Evolutionary conservation across 37 sponge, comb jelly and placozoan species (phyloP), one percentile per base, ranked within the genome.

Genomic region (Bolinopsis microptera): DNA sequence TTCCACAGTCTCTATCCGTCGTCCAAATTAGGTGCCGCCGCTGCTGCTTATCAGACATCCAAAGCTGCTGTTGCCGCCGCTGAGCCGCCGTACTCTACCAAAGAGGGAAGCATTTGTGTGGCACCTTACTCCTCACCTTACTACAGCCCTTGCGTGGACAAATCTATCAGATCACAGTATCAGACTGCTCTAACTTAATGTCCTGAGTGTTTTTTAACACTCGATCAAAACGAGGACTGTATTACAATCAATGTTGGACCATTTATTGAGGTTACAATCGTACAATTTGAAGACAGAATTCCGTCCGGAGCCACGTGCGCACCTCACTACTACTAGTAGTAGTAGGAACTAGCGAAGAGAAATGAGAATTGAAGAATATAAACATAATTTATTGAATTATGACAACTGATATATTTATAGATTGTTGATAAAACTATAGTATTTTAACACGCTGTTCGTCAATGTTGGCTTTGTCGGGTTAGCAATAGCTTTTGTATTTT

Each of bases 1-100:
- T 86, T 86, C 30, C 90, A 86, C 61, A 86, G 35, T 27, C 90
- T 86, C 61, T 86, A 86, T 48, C 90, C 90, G 30, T 23, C 90
- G n/a, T 21, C 80, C 21, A 70, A 70, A 26, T 70, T n/a, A 70
- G 80, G 80, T 5, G 36, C 35, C 3, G 37, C 21, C 3, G 35
- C 35, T 36, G 9, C 5, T 8, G 80, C 33, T 16, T 32, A 32
- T 18, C 80, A 77, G 35, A 77, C 33, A 34, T 48, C 61, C 9
- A 48, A 48, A 48, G 13, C 61, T 48, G 80, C 80, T 1, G 32
- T 77, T 21, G 18, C 80, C 8, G 35, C 80, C 21, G 35, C 80
- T 2, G 80, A 77, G 0, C 32, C 80, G 1, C 27, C 80, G 35
- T 77, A 77, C 37, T 32, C 33, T 1, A 28, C 30, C 3, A 77